A percentile compares a stretch with the other conserved stretches of the same genome.
Conservation (phyloP, 2,888 invertebrate species). For the Cryptophagus acutangulus region DNA sequence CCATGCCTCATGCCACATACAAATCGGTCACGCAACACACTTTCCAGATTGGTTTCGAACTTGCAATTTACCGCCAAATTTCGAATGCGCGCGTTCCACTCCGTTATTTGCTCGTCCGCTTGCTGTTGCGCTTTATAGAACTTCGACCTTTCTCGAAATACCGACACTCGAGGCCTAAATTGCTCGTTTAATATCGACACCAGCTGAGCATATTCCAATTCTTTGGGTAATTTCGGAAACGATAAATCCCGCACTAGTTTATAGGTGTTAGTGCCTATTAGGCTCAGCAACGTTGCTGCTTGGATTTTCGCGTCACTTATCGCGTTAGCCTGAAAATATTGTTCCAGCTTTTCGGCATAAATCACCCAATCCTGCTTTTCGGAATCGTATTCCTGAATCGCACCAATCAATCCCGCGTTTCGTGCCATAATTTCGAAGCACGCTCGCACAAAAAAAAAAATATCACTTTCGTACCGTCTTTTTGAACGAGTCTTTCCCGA, state of each 20-base stretch:
- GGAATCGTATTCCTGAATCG: too few relatives aligned
- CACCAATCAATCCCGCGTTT: too few relatives aligned
- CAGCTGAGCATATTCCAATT: not conserved
- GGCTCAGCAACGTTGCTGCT: not conserved
- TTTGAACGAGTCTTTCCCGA: too few relatives aligned
- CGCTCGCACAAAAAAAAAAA: too few relatives aligned
- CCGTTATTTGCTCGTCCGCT: slow-evolving; percentile 13
- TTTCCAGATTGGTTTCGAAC: slow-evolving; percentile 14
- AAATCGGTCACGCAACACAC: slow-evolving; percentile 16
- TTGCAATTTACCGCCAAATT: slow-evolving; percentile 18
- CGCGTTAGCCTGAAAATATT: not conserved
- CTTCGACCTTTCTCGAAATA: slow-evolving; percentile 16
- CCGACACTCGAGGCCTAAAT: not conserved
- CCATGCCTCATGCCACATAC: slow-evolving; percentile 15
- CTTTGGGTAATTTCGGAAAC: not conserved
- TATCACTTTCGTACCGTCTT: too few relatives aligned
- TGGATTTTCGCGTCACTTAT: not conserved
- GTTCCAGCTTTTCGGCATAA: not conserved
- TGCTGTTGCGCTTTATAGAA: slow-evolving; percentile 18
- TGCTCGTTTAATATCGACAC: not conserved
- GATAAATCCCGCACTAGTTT: not conserved
- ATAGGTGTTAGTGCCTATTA: not conserved
- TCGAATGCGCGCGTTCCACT: slow-evolving; percentile 14
- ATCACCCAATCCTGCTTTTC: not conserved
- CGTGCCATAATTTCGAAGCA: too few relatives aligned